Evolutionary conservation across 2,113 vertebrate genomes (phyloP).

Genomic region (Sander lucioperca): DNA sequence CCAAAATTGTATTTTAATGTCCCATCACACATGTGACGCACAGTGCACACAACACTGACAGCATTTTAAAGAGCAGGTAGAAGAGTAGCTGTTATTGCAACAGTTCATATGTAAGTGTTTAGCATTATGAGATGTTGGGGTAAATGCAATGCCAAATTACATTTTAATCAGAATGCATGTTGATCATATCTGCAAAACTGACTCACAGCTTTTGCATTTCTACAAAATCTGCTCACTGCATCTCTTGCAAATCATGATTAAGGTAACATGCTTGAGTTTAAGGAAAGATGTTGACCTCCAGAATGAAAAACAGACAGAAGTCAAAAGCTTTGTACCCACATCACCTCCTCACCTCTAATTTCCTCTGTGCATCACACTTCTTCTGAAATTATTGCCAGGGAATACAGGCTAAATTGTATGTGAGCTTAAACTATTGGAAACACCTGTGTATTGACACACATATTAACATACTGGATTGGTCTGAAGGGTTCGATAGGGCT

Average conservation of each 20-base stretch:
- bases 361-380: neutral
- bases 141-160: neutral
- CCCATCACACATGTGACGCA: no score
- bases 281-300: neutral
- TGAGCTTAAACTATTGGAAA: neutral
- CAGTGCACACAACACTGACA: constrained; percentile 13
- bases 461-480: constrained; percentile 1
- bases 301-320: neutral
- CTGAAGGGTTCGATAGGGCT: neutral
- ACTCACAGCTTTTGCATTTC: neutral
- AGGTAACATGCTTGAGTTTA: neutral
- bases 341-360: neutral
- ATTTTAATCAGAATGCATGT: neutral
- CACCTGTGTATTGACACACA: neutral
- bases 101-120: neutral
- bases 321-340: neutral
- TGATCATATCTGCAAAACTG: neutral
- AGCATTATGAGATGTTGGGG: neutral
- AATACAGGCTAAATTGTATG: neutral
- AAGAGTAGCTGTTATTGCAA: neutral
- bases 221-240: neutral
- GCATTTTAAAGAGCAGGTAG: constrained; percentile 12
- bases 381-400: neutral
- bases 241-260: neutral
- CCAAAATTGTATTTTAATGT: neutral